Evolutionary conservation across 1,140 invertebrate genomes (phyloP).

Genomic region (Mamestra configurata): DNA sequence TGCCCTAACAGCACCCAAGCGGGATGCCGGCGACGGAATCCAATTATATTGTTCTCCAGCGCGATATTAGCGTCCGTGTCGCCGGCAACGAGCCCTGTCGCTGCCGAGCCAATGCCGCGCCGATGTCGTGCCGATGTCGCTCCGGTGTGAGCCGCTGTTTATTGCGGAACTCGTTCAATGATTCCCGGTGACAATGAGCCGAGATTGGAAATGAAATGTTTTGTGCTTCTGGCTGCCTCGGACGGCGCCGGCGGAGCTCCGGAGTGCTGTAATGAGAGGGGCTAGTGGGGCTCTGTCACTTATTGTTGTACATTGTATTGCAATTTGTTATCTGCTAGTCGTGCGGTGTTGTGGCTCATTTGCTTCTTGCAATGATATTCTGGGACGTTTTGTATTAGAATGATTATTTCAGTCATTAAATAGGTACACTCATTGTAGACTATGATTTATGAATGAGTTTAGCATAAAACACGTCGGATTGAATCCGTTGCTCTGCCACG

Average conservation of each 20-base stretch:
- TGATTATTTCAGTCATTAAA: no score
- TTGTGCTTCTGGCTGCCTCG: constrained; percentile 32
- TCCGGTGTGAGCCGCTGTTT: constrained; percentile 16
- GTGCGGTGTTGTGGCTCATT: not conserved
- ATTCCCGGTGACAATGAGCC: constrained; percentile 33
- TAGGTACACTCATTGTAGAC: no score
- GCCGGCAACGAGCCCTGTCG: not conserved
- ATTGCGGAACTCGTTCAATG: constrained; percentile 35
- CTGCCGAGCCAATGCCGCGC: not conserved
- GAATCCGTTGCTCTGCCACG: no score
- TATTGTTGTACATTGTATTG: constrained; percentile 26
- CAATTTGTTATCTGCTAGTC: not conserved
- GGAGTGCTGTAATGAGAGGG: constrained; percentile 1
- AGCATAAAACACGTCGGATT: no score
- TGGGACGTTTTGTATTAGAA: no score
- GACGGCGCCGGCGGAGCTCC: not conserved
- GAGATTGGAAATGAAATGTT: constrained; percentile 41
- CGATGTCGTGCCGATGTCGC: constrained; percentile 25
- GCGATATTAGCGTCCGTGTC: constrained; percentile 18
- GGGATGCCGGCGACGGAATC: constrained; percentile 40
- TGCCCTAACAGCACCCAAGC: constrained; percentile 12
- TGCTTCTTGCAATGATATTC: no score
- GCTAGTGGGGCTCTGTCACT: not conserved
- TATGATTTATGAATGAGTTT: no score
- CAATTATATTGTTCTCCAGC: constrained; percentile 44